These are phyloP conservation scores for Acanthoscelides obtectus DNA, from an alignment of 2,888 invertebrate species.

Conservation along the genomic window DNA sequence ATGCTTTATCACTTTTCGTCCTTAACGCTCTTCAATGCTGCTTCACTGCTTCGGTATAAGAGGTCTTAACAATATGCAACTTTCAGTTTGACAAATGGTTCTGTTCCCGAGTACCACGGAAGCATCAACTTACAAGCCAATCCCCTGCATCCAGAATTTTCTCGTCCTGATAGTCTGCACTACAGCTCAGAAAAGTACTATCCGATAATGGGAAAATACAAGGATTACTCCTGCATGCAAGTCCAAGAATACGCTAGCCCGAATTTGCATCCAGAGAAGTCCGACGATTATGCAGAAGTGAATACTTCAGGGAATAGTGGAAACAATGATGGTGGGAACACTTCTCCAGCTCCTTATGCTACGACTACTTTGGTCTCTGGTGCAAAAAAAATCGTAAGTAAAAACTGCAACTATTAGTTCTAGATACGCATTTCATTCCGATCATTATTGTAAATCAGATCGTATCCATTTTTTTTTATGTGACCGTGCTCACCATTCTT, in stretches of 20 bases:
- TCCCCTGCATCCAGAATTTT: slow-evolving; percentile 40
- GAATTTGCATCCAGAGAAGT: slow-evolving; percentile 35
- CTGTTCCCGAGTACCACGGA: slow-evolving; percentile 16
- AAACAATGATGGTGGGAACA: slow-evolving; percentile 55
- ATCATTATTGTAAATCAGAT: no score
- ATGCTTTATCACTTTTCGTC: no score
- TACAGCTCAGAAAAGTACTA: slow-evolving; percentile 38
- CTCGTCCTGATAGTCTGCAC: slow-evolving; percentile 40
- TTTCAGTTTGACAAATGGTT: neutral
- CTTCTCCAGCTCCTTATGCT: slow-evolving; percentile 81
- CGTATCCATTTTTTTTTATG: no score
- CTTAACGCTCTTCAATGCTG: no score
- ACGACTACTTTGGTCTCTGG: slow-evolving; percentile 76
- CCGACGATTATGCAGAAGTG: slow-evolving; percentile 66
- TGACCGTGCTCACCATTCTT: no score
- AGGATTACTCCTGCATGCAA: slow-evolving; percentile 43
- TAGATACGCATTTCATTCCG: no score
- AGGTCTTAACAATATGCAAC: no score
- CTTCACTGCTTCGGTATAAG: no score
- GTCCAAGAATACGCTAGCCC: slow-evolving; percentile 46
- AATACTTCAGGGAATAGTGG: slow-evolving; percentile 50
- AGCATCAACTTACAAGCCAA: slow-evolving; percentile 42
- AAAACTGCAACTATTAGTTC: no score
- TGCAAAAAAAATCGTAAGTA: slow-evolving; percentile 56
- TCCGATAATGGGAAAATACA: slow-evolving; percentile 26